Percentiles rank a stretch among this genome's conserved stretches.
Evolutionary conservation across 1,140 invertebrate species (phyloP).

Genomic region (Nasonia vitripennis): DNA sequence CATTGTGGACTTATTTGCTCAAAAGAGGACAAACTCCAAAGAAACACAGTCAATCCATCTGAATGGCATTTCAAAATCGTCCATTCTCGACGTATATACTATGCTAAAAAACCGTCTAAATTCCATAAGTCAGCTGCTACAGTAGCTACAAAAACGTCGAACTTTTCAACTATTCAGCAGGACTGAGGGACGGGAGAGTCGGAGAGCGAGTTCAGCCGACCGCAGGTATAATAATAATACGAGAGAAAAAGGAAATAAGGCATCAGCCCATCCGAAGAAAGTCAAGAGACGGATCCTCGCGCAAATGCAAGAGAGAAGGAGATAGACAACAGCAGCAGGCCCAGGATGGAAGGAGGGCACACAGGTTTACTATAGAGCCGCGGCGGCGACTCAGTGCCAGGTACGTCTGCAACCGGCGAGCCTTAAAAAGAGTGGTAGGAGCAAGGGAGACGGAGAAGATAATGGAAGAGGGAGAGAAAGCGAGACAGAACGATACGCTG

Average conservation of each 20-base stretch:
- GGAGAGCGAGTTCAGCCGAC: neutral
- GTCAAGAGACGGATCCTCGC: conserved; percentile 10
- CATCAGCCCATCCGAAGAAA: conserved; percentile 16
- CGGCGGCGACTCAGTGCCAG: neutral
- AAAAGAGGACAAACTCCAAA: no score
- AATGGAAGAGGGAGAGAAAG: neutral
- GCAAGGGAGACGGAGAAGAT: conserved; percentile 22
- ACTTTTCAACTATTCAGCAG: no score
- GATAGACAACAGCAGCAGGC: neutral
- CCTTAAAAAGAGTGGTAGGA: conserved; percentile 26
- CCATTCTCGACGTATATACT: no score
- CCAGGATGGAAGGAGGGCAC: conserved; percentile 16
- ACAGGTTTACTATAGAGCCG: neutral
- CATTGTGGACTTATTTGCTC: no score
- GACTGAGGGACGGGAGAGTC: neutral
- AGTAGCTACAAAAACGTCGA: no score
- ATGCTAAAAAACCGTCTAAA: no score
- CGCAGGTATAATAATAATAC: conserved; percentile 44
- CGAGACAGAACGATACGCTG: neutral
- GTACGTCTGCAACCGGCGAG: conserved; percentile 3
- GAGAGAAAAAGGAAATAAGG: neutral
- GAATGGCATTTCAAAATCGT: no score
- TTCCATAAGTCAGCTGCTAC: no score
- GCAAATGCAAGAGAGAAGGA: neutral
- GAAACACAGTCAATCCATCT: no score